These are phyloP conservation scores for Morpho helenor DNA, from an alignment of 2,888 invertebrate genomes.

Conservation along the genomic window DNA sequence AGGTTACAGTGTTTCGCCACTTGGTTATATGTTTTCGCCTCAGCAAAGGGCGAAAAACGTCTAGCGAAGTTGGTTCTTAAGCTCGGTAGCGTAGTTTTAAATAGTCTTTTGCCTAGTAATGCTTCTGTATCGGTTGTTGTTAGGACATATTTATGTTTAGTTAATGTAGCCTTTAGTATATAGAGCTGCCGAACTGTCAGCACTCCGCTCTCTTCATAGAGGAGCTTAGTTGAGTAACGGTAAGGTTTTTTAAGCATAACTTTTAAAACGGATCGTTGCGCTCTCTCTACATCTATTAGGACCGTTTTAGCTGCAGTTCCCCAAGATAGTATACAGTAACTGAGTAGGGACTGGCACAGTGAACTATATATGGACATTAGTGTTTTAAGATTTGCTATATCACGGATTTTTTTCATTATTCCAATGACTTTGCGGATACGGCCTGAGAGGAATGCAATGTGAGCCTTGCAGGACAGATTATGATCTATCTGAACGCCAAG, in stretches of 20 bases:
- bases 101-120: too few species aligned
- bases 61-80: too few species aligned
- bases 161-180: not conserved
- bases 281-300: constrained; percentile 6
- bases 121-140: too few species aligned
- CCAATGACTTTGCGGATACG: constrained; percentile 7
- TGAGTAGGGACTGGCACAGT: constrained; percentile 10
- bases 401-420: constrained; percentile 7
- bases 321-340: constrained; percentile 12
- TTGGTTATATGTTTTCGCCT: too few species aligned
- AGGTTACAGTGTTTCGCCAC: too few species aligned
- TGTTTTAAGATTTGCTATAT: not conserved
- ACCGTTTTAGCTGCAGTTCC: constrained; percentile 9
- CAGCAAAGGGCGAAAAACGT: too few species aligned
- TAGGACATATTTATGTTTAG: not conserved
- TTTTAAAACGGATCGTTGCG: constrained; percentile 11
- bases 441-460: constrained; percentile 3
- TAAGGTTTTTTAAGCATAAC: constrained; percentile 7
- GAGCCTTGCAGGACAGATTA: constrained; percentile 7
- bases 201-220: constrained; percentile 6
- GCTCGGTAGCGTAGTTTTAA: too few species aligned
- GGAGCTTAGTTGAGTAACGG: constrained; percentile 3
- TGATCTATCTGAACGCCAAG: constrained; percentile 7
- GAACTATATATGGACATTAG: constrained; percentile 4
- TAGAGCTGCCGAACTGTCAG: not conserved